Percentiles rank a stretch among this genome's conserved stretches.
Evolutionary conservation across 2,113 vertebrate species (phyloP).

Genomic region (Agelaius tricolor): DNA sequence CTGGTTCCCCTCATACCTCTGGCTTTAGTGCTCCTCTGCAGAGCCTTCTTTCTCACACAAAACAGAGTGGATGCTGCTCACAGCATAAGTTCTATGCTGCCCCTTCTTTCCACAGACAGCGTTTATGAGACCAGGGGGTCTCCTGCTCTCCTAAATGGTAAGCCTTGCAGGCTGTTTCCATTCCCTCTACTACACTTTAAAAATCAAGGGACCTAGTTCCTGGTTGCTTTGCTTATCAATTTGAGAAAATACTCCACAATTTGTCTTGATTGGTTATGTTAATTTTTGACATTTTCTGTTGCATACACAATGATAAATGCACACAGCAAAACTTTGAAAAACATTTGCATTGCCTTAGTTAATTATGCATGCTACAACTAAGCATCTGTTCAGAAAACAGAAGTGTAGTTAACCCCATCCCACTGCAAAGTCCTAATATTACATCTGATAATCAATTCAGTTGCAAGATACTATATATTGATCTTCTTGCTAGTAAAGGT

Average conservation of each 20-base stretch:
- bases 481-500: background rate
- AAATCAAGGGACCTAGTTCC: background rate
- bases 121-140: background rate
- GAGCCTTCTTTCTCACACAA: background rate
- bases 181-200: background rate
- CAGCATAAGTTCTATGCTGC: background rate
- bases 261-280: background rate
- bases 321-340: background rate
- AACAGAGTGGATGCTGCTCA: background rate
- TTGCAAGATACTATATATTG: background rate
- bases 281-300: background rate
- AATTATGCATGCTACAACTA: background rate
- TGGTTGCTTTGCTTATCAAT: background rate
- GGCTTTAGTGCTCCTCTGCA: background rate
- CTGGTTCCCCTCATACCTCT: background rate
- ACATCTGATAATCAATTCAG: background rate
- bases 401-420: background rate
- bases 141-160: background rate
- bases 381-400: background rate
- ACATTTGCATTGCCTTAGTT: background rate
- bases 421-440: background rate
- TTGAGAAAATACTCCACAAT: background rate
- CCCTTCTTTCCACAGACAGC: background rate
- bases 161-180: background rate
- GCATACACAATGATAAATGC: background rate